Evolutionary conservation across 2,888 invertebrate species (phyloP).

Genomic region (Tenthredo notha): DNA sequence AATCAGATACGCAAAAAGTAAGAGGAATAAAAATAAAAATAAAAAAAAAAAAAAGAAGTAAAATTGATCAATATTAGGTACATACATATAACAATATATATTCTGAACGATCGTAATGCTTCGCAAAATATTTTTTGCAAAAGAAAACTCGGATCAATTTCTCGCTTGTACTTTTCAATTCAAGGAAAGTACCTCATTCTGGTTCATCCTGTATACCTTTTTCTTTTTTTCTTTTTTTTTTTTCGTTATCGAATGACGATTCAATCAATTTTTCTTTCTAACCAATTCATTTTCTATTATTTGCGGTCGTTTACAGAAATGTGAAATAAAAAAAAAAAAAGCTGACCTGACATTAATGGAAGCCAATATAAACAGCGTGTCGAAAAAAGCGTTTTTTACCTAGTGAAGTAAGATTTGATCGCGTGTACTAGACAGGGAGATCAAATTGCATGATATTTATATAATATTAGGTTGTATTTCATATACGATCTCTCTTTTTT

Average conservation of each 20-base stretch:
- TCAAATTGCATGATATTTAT: not conserved
- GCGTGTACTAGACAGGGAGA: not conserved
- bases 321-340: not conserved
- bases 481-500: not conserved
- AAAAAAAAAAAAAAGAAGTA: not conserved
- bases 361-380: not conserved
- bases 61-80: not conserved
- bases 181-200: no score
- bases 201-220: no score
- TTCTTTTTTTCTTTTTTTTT: no score
- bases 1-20: not conserved
- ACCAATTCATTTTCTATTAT: not conserved
- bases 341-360: not conserved
- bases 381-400: not conserved
- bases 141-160: no score
- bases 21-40: not conserved
- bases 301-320: not conserved
- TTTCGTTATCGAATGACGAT: not conserved
- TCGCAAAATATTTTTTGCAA: no score
- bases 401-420: not conserved
- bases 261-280: not conserved
- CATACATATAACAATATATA: no score
- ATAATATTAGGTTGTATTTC: not conserved
- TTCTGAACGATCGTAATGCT: no score
- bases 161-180: no score